Evolutionary conservation across 2,888 invertebrate genomes (phyloP).

Genomic region (Flexamia atlantica): DNA sequence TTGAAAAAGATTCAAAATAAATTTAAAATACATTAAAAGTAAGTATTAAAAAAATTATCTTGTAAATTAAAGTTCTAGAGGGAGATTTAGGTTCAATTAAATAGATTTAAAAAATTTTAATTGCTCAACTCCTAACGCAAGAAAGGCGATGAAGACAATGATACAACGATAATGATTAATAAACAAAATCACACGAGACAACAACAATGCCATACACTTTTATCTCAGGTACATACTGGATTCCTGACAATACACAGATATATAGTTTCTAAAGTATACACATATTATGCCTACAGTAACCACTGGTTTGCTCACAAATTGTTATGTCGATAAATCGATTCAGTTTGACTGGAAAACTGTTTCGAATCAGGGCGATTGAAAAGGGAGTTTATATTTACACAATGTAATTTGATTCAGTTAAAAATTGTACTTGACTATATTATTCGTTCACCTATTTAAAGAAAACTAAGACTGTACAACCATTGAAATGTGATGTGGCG

Average conservation of each 20-base stretch:
- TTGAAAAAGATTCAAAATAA: too few relatives aligned
- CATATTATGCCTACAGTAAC: background rate
- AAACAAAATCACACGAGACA: slow-evolving; percentile 46
- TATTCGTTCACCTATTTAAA: too few relatives aligned
- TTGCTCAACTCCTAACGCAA: slow-evolving; percentile 4
- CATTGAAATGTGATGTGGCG: background rate
- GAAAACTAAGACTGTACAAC: too few relatives aligned
- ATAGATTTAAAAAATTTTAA: too few relatives aligned
- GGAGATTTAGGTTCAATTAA: too few relatives aligned
- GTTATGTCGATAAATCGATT: background rate
- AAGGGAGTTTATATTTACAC: too few relatives aligned
- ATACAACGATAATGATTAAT: slow-evolving; percentile 35
- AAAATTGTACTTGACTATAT: too few relatives aligned
- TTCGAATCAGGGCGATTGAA: too few relatives aligned
- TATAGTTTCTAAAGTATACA: slow-evolving; percentile 29
- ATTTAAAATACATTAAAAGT: too few relatives aligned
- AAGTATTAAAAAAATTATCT: too few relatives aligned
- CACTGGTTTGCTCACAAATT: background rate
- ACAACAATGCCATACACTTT: background rate
- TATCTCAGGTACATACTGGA: slow-evolving; percentile 39
- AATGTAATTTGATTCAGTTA: too few relatives aligned
- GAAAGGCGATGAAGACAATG: slow-evolving; percentile 19
- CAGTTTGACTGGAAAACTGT: background rate
- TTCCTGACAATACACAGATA: slow-evolving; percentile 43
- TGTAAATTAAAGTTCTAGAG: too few relatives aligned